Base-by-base conservation (phyloP, 2,113 vertebrate species). In the Gadus macrocephalus region DNA sequence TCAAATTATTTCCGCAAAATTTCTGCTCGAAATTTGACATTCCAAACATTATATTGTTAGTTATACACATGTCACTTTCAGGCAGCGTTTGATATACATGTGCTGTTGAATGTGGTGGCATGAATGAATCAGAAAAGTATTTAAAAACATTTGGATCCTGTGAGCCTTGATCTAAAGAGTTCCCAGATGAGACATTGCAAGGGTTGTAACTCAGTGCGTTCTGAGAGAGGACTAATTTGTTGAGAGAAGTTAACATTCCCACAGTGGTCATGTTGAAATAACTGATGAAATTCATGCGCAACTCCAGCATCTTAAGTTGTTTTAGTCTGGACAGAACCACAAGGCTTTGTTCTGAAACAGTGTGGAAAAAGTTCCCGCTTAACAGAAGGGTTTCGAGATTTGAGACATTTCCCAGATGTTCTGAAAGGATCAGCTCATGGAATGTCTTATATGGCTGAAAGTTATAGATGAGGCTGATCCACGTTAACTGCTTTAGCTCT, bases 271-370 rank as follows among this genome's bases (percentile, higher is more conserved):
- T 9, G 66, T 88, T 74, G 60, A 66, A 81, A 5, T 60, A 42
- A 5, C 35, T 73, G 12, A 94, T 91, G 60, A 93, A 94, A 75
- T 94, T 94, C 84, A 92, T 90, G 42, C 89, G 84, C 38, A 93
- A 75, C 25, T 91, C 90, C 11, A 94, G 72, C 1, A 9, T 68
- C 3, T 0, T 72, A 2, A 94, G 84, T 9, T 87, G 74, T 60
- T 71, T 27, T 4, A 93, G 85, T 35, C 80, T 83, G 22, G 80
- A 78, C 60, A 94, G 71, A 67, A 89, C 72, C 1, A 19, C 11
- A 1, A 92, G 22, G 31, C 85, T 88, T 1, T 82, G 2, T 0
- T 3, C 5, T 2, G 90, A 88, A 56, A 94, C 11, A 0, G 0
- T 68, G 15, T 60, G 83, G 72, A 94, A 93, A 75, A 93, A 93